Percentiles rank a stretch among this genome's conserved stretches.
phyloP scores from a whole-genome alignment of 1,140 invertebrate genomes.

The Ips nitidus region DNA sequence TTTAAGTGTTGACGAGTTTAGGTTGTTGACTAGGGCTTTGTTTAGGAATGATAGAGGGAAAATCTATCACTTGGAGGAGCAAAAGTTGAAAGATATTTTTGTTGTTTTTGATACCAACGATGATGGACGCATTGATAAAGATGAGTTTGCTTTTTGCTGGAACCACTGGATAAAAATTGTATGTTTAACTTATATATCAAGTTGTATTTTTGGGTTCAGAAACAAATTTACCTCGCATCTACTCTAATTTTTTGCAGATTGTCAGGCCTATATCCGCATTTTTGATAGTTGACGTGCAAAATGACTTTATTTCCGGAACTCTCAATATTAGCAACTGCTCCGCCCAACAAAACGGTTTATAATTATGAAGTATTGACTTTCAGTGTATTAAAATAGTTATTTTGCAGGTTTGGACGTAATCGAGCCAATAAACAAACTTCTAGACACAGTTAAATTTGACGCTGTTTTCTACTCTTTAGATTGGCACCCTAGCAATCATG shows the following conservation, averaged over 20 bases:
- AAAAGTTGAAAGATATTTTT: conserved; percentile 75
- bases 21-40: conserved; percentile 76
- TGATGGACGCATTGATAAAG: conserved; percentile 78
- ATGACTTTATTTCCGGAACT: conserved; percentile 96
- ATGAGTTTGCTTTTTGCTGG: conserved; percentile 83
- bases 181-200: conserved; percentile 41
- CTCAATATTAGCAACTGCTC: conserved; percentile 91
- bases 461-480: conserved; percentile 94
- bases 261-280: conserved; percentile 87
- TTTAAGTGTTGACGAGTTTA: conserved; percentile 76
- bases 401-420: conserved; percentile 69
- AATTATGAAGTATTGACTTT: conserved; percentile 3
- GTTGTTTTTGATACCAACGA: conserved; percentile 75
- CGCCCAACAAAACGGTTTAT: conserved; percentile 80
- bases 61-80: conserved; percentile 75
- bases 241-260: conserved; percentile 59
- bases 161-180: conserved; percentile 84
- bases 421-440: conserved; percentile 86
- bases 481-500: conserved; percentile 96
- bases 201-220: conserved; percentile 1
- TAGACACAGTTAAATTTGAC: conserved; percentile 86
- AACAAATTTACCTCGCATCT: neutral
- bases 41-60: conserved; percentile 85
- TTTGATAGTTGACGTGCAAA: conserved; percentile 95
- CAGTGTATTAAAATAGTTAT: neutral